A percentile compares a stretch with the other conserved stretches of the same genome.
These are phyloP conservation scores for Clanis bilineata DNA, from an alignment of 2,888 invertebrate genomes.

Conservation along the genomic window DNA sequence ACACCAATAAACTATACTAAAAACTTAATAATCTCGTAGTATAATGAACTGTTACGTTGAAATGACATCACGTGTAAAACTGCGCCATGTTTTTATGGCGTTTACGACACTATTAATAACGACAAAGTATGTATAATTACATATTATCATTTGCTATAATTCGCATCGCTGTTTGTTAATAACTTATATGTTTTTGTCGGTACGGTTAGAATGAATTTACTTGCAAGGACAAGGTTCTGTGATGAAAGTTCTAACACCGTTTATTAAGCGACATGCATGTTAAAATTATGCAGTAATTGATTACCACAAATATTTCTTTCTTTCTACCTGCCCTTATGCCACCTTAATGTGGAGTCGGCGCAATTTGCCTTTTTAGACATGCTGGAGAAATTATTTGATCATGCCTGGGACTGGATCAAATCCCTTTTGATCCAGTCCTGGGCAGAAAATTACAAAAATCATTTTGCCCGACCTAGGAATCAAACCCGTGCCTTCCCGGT, in stretches of 20 bases:
- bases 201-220: not conserved
- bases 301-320: no score
- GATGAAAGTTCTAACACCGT: not conserved
- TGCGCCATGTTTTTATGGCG: not conserved
- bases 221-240: not conserved
- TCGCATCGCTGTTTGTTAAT: not conserved
- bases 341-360: no score
- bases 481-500: no score
- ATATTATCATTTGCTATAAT: not conserved
- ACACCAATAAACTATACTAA: conserved; percentile 10
- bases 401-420: no score
- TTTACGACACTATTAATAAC: not conserved
- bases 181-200: conserved; percentile 4
- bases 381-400: no score
- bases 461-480: no score
- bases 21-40: conserved; percentile 3
- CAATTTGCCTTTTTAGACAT: no score
- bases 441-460: no score
- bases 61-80: conserved; percentile 7
- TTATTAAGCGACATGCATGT: no score
- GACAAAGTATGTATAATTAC: not conserved
- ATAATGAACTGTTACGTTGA: conserved; percentile 12
- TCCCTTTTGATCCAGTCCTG: no score
- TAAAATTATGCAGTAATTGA: no score
- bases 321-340: no score